phyloP scores from a whole-genome alignment of 2,113 vertebrate species.

The Oryzias curvinotus region DNA sequence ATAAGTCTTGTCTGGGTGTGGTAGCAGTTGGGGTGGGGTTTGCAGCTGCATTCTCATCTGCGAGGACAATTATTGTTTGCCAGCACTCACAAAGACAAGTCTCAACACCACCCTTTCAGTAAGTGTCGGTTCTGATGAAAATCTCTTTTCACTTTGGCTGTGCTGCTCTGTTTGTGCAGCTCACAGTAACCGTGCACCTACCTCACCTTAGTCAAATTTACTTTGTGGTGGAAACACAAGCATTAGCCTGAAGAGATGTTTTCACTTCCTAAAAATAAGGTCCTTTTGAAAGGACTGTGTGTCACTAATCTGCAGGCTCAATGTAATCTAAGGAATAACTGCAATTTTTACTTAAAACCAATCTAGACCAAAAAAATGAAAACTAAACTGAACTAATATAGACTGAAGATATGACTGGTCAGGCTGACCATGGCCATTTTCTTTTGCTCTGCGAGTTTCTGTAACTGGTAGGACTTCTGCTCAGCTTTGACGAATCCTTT shows the following conservation, averaged over 20 bases:
- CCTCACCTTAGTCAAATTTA: not conserved
- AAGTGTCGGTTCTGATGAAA: not conserved
- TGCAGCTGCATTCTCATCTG: no score
- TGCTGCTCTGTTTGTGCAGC: not conserved
- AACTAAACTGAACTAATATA: not conserved
- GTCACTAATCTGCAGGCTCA: no score
- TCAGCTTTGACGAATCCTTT: slow-evolving; percentile 92
- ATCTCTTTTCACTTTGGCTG: not conserved
- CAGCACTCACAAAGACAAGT: not conserved
- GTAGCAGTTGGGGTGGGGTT: not conserved
- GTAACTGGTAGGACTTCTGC: slow-evolving; percentile 93
- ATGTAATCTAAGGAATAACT: no score
- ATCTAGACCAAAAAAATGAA: not conserved
- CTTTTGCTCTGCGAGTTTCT: slow-evolving; percentile 92
- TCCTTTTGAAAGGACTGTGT: not conserved
- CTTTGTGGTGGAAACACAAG: not conserved
- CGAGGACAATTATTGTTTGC: no score
- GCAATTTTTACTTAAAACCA: no score
- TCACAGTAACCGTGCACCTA: not conserved
- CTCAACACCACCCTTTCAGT: not conserved
- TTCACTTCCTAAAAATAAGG: not conserved
- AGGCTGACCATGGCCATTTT: slow-evolving; percentile 91
- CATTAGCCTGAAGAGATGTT: not conserved
- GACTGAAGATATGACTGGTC: not conserved
- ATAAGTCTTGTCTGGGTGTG: not conserved